phyloP scores from a whole-genome alignment of 2,888 invertebrate genomes.

The Pammene fasciana region DNA sequence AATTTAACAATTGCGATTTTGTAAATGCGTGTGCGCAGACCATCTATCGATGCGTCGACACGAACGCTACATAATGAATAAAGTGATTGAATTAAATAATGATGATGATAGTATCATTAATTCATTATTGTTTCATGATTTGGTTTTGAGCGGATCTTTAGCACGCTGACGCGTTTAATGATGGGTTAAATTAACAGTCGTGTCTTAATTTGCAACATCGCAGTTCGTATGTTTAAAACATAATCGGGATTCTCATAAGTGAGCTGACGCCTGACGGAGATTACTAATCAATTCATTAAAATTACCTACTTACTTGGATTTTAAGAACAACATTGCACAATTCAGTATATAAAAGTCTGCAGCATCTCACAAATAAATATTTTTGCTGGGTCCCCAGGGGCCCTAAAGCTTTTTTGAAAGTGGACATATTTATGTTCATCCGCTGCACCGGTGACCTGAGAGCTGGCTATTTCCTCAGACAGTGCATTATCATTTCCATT shows the following conservation, averaged over 20 bases:
- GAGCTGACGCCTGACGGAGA: too few species aligned
- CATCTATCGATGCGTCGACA: slow-evolving; percentile 9
- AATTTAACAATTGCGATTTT: slow-evolving; percentile 6
- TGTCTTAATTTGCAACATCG: slow-evolving; percentile 3
- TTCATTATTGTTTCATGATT: slow-evolving; percentile 24
- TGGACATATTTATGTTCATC: too few species aligned
- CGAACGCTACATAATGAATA: slow-evolving; percentile 26
- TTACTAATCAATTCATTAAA: too few species aligned
- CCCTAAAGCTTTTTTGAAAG: too few species aligned
- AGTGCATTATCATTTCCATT: too few species aligned
- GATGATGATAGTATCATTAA: slow-evolving; percentile 21
- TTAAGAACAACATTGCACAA: too few species aligned
- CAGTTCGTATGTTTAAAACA: slow-evolving; percentile 1
- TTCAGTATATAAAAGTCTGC: too few species aligned
- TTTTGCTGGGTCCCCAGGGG: too few species aligned
- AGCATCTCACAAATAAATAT: too few species aligned
- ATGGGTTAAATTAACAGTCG: slow-evolving; percentile 10
- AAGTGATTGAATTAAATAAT: slow-evolving; percentile 25
- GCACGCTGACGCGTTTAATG: slow-evolving; percentile 14
- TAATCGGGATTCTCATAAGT: neutral
- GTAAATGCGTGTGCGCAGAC: slow-evolving; percentile 1
- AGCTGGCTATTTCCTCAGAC: too few species aligned
- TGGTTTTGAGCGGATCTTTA: slow-evolving; percentile 13
- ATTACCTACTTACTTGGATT: too few species aligned
- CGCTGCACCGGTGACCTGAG: too few species aligned